phyloP scores from a whole-genome alignment of 2,797 vertebrate species.

The Poeciliopsis turneri region DNA sequence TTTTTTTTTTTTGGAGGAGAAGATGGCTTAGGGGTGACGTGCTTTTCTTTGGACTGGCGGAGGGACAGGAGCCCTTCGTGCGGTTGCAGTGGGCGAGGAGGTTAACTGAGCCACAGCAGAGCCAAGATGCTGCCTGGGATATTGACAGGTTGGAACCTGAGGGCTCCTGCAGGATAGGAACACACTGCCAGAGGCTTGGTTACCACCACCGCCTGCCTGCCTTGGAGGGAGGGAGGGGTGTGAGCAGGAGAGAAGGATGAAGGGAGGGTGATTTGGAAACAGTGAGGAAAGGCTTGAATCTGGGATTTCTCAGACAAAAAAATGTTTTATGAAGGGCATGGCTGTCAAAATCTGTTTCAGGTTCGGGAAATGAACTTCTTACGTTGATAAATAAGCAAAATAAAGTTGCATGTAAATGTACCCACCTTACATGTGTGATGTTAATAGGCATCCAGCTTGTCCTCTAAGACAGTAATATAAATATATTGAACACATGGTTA shows the following conservation, averaged over 20 bases:
- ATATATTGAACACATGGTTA: neutral
- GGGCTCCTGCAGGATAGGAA: constrained; percentile 87
- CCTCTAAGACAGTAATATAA: neutral
- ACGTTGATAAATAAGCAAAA: neutral
- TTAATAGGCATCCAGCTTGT: neutral
- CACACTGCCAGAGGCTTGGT: constrained; percentile 84
- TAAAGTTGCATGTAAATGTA: neutral
- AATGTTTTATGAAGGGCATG: constrained; percentile 18
- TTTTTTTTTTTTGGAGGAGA: constrained; percentile 23
- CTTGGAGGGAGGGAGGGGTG: constrained; percentile 65
- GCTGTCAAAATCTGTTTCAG: constrained; percentile 11
- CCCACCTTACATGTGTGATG: neutral
- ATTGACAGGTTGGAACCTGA: constrained; percentile 87
- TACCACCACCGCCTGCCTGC: constrained; percentile 77
- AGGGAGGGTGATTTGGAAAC: constrained; percentile 47
- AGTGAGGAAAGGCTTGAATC: constrained; percentile 35
- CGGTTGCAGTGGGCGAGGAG: constrained; percentile 74
- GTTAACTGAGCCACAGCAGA: constrained; percentile 80
- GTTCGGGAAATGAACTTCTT: neutral
- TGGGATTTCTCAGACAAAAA: constrained; percentile 41
- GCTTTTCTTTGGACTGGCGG: constrained; percentile 62
- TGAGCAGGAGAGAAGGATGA: constrained; percentile 35
- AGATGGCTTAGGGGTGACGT: constrained; percentile 17
- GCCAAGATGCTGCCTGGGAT: constrained; percentile 75
- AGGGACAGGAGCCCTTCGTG: constrained; percentile 68